Conservation (phyloP, 2,113 vertebrate genomes). For the Semnornis frantzii region DNA sequence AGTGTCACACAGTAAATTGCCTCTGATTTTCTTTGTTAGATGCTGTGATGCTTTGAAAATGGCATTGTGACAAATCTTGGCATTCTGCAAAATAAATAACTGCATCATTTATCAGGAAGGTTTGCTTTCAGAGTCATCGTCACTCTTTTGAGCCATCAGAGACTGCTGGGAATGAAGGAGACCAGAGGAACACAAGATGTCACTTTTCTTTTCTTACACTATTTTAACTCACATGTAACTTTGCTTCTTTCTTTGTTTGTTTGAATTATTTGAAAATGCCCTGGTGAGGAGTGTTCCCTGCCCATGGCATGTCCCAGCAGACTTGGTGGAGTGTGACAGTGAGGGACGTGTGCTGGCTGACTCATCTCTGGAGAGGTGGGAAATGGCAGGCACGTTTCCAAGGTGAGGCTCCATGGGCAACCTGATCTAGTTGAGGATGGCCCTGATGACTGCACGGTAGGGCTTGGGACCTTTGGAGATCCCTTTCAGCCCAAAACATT, state of each 20-base stretch:
- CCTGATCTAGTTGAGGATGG: too few relatives aligned
- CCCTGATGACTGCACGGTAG: too few relatives aligned
- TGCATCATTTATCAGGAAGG: constrained; percentile 25
- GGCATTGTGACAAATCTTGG: neutral
- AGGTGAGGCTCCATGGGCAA: too few relatives aligned
- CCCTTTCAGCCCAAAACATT: too few relatives aligned
- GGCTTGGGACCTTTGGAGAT: too few relatives aligned
- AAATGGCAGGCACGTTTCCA: neutral
- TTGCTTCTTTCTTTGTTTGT: neutral
- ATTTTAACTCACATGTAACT: constrained; percentile 25
- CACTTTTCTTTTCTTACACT: neutral
- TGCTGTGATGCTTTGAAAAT: constrained; percentile 35
- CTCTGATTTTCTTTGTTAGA: constrained; percentile 34
- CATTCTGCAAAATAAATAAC: constrained; percentile 55
- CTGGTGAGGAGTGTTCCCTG: neutral
- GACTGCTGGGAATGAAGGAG: neutral
- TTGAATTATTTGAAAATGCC: neutral
- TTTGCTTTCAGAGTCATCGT: neutral
- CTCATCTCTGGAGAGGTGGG: neutral
- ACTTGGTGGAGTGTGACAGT: neutral
- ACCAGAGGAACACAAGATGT: neutral
- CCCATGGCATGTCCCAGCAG: neutral
- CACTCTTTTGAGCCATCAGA: neutral
- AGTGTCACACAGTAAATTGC: constrained; percentile 27
- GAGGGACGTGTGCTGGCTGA: neutral